Conservation (phyloP, 2,113 vertebrate species). For the Epinephelus fuscoguttatus region DNA sequence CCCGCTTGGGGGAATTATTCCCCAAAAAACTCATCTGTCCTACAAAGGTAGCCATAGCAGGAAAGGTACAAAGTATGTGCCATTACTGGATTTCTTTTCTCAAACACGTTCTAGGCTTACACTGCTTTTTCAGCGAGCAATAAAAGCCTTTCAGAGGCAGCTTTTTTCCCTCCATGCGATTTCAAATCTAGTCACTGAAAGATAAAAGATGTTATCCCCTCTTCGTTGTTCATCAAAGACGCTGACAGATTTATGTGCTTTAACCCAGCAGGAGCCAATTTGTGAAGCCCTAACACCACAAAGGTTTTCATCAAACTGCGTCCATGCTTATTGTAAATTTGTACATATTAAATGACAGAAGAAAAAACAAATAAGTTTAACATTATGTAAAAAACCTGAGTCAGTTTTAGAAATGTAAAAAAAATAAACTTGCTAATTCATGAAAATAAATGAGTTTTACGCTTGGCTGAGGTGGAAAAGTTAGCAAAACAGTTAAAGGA, state of each 20-base stretch:
- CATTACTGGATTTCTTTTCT: background rate
- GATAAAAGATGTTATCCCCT: conserved; percentile 30
- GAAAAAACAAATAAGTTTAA: background rate
- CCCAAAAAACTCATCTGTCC: conserved; percentile 21
- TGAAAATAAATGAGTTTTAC: background rate
- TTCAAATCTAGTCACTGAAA: conserved; percentile 20
- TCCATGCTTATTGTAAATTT: conserved; percentile 10
- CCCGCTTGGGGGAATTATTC: conserved; percentile 38
- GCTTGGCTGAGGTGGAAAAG: background rate
- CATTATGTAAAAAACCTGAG: background rate
- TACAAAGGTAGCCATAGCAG: conserved; percentile 8
- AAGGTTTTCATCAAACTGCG: background rate
- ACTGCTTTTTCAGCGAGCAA: conserved; percentile 1
- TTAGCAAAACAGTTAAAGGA: background rate
- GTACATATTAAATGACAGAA: background rate
- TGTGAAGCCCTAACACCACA: background rate
- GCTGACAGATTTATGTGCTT: conserved; percentile 37
- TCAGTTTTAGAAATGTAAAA: background rate
- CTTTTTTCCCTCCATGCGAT: background rate
- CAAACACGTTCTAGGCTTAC: background rate
- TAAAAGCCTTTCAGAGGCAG: conserved; percentile 8
- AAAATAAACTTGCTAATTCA: background rate
- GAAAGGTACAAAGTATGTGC: background rate
- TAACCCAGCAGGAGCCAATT: conserved; percentile 9
- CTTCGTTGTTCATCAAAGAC: conserved; percentile 31